A percentile compares a stretch with the other conserved stretches of the same genome.
These are phyloP conservation scores for Sminthopsis crassicaudata DNA, from an alignment of 2,113 vertebrate genomes.

Conservation along the genomic window DNA sequence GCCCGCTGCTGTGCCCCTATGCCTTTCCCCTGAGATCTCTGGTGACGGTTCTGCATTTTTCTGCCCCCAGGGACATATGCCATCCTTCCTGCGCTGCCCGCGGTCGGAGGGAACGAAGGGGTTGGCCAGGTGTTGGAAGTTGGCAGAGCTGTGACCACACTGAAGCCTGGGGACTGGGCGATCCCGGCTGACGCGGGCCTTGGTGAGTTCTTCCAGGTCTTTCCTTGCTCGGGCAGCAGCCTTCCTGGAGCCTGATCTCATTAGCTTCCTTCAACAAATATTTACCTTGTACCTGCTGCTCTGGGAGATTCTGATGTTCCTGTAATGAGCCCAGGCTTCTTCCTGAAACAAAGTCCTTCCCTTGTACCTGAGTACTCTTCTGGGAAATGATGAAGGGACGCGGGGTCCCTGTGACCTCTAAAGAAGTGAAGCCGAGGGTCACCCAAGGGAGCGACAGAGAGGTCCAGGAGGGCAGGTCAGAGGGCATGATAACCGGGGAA, in stretches of 20 bases:
- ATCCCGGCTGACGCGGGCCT: conserved; percentile 88
- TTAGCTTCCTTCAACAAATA: background rate
- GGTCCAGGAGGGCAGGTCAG: too few species aligned
- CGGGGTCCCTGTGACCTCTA: background rate
- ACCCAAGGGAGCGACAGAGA: too few species aligned
- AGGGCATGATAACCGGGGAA: background rate
- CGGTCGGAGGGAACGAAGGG: conserved; percentile 95
- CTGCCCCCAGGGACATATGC: conserved; percentile 90
- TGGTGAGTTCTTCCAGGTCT: conserved; percentile 84
- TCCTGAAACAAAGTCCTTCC: background rate
- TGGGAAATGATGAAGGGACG: background rate
- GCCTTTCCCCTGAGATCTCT: background rate
- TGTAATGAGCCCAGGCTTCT: background rate
- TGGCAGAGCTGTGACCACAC: conserved; percentile 83
- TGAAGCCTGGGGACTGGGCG: conserved; percentile 92
- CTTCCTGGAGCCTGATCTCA: background rate
- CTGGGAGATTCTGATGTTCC: background rate
- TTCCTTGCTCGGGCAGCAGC: background rate
- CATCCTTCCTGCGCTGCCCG: conserved; percentile 89
- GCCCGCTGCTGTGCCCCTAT: too few species aligned
- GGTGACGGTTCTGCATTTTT: conserved; percentile 42
- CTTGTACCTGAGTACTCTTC: background rate
- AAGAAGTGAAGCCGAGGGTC: too few species aligned
- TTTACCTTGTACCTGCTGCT: background rate
- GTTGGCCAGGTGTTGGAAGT: conserved; percentile 92